phyloP scores from a whole-genome alignment of 2,113 vertebrate species.

The Limnothrissa miodon region DNA sequence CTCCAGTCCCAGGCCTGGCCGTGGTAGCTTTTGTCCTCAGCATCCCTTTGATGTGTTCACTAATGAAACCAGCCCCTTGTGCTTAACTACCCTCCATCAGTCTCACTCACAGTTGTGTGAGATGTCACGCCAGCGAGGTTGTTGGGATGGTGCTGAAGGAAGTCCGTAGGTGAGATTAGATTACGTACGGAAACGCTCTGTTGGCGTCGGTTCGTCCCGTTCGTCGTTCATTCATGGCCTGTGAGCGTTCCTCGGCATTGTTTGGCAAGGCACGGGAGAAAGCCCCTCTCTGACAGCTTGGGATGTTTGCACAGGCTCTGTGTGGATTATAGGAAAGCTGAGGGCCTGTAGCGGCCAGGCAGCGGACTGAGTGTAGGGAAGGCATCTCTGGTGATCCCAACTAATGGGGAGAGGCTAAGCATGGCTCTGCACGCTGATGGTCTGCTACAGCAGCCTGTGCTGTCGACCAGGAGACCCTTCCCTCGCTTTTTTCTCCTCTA shows the following conservation, averaged over 20 bases:
- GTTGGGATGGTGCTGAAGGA: background rate
- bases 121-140: background rate
- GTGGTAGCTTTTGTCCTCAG: background rate
- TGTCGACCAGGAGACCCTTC: constrained; percentile 35
- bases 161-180: background rate
- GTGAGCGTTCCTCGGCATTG: background rate
- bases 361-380: background rate
- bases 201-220: background rate
- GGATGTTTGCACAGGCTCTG: background rate
- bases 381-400: background rate
- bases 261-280: background rate
- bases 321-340: background rate
- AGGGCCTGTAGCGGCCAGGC: background rate
- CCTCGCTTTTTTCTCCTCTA: background rate
- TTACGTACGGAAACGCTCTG: background rate
- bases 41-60: background rate
- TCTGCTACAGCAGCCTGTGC: constrained; percentile 3
- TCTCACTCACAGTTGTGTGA: background rate
- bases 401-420: background rate
- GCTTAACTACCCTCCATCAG: background rate
- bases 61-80: background rate
- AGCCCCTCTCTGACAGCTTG: background rate
- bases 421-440: background rate
- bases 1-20: background rate
- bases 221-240: background rate